Conservation (phyloP, 2,797 vertebrate genomes). For the Melanotaenia parkinsoni region DNA sequence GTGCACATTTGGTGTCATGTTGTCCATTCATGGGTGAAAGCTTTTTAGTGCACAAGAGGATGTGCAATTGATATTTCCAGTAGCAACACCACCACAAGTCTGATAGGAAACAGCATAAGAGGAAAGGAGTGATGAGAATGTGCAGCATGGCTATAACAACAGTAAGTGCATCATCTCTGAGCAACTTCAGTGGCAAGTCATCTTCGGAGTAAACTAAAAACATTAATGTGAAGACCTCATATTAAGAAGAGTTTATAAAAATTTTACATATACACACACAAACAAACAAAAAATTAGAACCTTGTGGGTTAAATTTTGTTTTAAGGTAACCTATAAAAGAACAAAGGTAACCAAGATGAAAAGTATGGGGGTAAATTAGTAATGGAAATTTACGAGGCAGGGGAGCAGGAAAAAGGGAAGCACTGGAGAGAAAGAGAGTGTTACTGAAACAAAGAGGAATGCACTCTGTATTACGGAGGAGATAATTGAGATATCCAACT, state of each 20-base stretch:
- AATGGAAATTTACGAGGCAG: conserved; percentile 39
- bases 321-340: conserved; percentile 42
- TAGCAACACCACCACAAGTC: conserved; percentile 32
- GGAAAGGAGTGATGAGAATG: conserved; percentile 33
- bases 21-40: conserved; percentile 24
- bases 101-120: conserved; percentile 44
- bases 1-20: conserved; percentile 41
- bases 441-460: conserved; percentile 64
- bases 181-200: conserved; percentile 14
- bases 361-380: conserved; percentile 52
- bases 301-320: conserved; percentile 18
- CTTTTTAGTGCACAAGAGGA: conserved; percentile 23
- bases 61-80: conserved; percentile 48
- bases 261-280: not conserved
- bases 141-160: conserved; percentile 12
- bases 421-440: conserved; percentile 13
- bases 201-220: not conserved
- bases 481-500: conserved; percentile 84
- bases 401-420: conserved; percentile 3
- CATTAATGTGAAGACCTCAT: not conserved
- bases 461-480: conserved; percentile 67
- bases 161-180: conserved; percentile 15
- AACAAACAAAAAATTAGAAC: not conserved
- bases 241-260: not conserved
- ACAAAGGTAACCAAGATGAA: conserved; percentile 56